Evolutionary conservation across 1,140 invertebrate genomes (phyloP).

Genomic region (Atopsyche davidsoni): DNA sequence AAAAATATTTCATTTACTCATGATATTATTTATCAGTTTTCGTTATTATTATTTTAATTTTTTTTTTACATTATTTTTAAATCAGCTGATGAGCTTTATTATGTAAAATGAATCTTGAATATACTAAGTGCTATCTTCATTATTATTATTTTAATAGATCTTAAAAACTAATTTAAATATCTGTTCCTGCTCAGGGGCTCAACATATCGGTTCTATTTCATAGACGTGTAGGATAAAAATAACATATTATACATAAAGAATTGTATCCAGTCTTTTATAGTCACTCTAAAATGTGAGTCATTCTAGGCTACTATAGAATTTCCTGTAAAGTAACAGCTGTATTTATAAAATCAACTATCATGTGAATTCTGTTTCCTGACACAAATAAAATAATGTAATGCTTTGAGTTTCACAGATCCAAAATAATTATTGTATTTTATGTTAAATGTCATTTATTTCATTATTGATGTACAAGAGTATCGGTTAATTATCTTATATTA

Average conservation of each 20-base stretch:
- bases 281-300: constrained; percentile 30
- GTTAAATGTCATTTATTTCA: too few species aligned
- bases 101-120: neutral
- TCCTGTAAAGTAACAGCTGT: constrained; percentile 12
- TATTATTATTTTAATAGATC: constrained; percentile 17
- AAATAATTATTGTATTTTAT: too few species aligned
- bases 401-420: too few species aligned
- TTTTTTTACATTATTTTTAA: neutral
- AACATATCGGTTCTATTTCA: constrained; percentile 31
- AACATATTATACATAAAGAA: constrained; percentile 18
- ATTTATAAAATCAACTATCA: too few species aligned
- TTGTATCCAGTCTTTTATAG: constrained; percentile 30
- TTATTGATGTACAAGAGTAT: too few species aligned
- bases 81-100: constrained; percentile 1
- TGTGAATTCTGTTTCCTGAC: too few species aligned
- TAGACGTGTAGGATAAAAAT: constrained; percentile 28
- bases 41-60: neutral
- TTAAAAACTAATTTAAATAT: constrained; percentile 30
- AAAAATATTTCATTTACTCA: constrained; percentile 1
- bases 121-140: neutral
- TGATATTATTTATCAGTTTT: too few species aligned
- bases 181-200: constrained; percentile 27
- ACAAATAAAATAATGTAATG: too few species aligned
- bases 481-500: too few species aligned
- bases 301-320: constrained; percentile 27